Evolutionary conservation across 1,140 invertebrate genomes (phyloP).

Genomic region (Pogonomyrmex californicus): DNA sequence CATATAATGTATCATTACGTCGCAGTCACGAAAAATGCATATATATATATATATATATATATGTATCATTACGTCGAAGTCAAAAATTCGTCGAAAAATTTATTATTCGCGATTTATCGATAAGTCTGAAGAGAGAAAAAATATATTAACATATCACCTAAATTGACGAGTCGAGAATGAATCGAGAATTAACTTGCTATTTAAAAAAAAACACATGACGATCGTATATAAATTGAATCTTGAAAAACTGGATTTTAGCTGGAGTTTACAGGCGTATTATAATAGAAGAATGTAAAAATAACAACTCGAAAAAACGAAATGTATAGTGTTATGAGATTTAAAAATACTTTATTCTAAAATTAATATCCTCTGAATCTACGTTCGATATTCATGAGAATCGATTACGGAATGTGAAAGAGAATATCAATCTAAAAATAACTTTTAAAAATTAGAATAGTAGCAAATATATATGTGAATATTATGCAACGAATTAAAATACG

Average conservation of each 20-base stretch:
- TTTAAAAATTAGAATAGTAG: neutral
- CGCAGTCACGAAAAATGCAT: neutral
- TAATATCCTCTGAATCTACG: neutral
- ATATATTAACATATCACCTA: neutral
- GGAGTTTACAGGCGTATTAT: neutral
- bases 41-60: neutral
- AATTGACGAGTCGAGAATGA: neutral
- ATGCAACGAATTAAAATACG: neutral
- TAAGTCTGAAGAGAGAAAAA: neutral
- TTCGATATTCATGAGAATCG: neutral
- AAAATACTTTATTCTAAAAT: conserved; percentile 21
- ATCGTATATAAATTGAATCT: neutral
- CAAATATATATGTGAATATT: neutral
- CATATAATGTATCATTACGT: conserved; percentile 7
- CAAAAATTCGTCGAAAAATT: conserved; percentile 5
- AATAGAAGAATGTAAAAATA: conserved; percentile 20
- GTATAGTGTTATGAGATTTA: neutral
- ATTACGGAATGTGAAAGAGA: neutral
- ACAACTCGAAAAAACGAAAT: neutral
- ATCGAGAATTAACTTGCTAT: neutral
- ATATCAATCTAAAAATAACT: neutral
- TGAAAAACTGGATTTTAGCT: neutral
- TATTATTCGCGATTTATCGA: conserved; percentile 18
- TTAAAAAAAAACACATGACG: neutral
- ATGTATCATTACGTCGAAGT: neutral